phyloP scores from a whole-genome alignment of 2,888 invertebrate genomes.

The Apamea sordens region DNA sequence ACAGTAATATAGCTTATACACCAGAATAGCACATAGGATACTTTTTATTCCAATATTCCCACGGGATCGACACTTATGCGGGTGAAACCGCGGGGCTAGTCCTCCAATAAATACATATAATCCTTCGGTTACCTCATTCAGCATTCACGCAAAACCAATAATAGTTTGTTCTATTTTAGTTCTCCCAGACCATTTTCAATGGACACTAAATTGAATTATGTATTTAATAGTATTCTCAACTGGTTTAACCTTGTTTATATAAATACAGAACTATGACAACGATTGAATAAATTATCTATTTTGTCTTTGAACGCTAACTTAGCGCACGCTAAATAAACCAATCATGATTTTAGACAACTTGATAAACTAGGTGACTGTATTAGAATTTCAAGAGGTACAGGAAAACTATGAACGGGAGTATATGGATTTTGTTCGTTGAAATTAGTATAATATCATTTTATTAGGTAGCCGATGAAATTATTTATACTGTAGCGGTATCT shows the following conservation, averaged over 20 bases:
- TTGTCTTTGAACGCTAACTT: constrained; percentile 27
- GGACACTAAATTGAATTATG: background rate
- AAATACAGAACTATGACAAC: constrained; percentile 14
- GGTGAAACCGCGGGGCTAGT: no score
- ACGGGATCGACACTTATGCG: no score
- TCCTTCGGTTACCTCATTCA: background rate
- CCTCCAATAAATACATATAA: background rate
- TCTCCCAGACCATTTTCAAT: background rate
- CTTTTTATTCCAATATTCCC: no score
- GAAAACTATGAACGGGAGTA: no score
- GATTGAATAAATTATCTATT: constrained; percentile 50
- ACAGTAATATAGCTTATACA: no score
- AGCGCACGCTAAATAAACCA: constrained; percentile 37
- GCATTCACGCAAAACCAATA: background rate
- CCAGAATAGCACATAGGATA: no score
- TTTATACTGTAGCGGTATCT: no score
- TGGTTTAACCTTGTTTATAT: constrained; percentile 26
- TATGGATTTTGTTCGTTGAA: background rate
- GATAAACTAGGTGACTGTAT: background rate
- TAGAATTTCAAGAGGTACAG: constrained; percentile 8
- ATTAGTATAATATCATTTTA: background rate
- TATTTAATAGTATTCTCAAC: constrained; percentile 4
- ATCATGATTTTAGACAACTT: constrained; percentile 38
- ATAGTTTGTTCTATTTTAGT: background rate
- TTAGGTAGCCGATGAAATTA: no score